Evolutionary conservation across 2,888 invertebrate species (phyloP).

Genomic region (Mythimna vitellina): DNA sequence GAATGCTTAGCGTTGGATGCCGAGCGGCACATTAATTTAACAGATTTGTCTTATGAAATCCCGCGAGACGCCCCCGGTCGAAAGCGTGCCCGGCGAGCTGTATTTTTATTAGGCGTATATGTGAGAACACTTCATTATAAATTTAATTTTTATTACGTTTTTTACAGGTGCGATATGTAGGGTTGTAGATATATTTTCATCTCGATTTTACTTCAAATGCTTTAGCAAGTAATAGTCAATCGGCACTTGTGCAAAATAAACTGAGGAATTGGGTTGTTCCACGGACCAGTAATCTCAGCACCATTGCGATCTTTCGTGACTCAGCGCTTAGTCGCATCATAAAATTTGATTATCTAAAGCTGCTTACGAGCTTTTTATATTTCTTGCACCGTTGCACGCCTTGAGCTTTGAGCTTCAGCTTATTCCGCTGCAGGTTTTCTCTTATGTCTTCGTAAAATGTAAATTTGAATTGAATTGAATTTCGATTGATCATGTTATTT

Average conservation of each 20-base stretch:
- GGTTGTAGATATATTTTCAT: neutral
- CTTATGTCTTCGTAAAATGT: constrained; percentile 1
- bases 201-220: constrained; percentile 14
- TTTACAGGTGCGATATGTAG: constrained; percentile 23
- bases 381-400: constrained; percentile 19
- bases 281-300: constrained; percentile 11
- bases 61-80: constrained; percentile 62
- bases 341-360: constrained; percentile 19
- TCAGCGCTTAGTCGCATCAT: constrained; percentile 29
- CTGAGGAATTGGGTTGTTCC: constrained; percentile 27
- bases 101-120: constrained; percentile 59
- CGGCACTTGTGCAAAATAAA: constrained; percentile 13
- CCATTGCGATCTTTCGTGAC: constrained; percentile 23
- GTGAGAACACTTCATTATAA: constrained; percentile 48
- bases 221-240: constrained; percentile 17
- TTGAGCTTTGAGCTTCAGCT: constrained; percentile 5
- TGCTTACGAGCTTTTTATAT: constrained; percentile 27
- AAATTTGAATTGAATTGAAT: too few species aligned
- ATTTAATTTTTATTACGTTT: constrained; percentile 43
- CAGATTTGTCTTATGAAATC: constrained; percentile 75
- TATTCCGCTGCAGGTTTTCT: neutral
- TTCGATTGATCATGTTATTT: constrained; percentile 3
- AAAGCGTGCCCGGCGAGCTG: constrained; percentile 42
- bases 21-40: constrained; percentile 74
- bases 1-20: constrained; percentile 72